These are phyloP conservation scores for Phaedon cochleariae DNA, from an alignment of 2,888 invertebrate genomes.

Conservation along the genomic window DNA sequence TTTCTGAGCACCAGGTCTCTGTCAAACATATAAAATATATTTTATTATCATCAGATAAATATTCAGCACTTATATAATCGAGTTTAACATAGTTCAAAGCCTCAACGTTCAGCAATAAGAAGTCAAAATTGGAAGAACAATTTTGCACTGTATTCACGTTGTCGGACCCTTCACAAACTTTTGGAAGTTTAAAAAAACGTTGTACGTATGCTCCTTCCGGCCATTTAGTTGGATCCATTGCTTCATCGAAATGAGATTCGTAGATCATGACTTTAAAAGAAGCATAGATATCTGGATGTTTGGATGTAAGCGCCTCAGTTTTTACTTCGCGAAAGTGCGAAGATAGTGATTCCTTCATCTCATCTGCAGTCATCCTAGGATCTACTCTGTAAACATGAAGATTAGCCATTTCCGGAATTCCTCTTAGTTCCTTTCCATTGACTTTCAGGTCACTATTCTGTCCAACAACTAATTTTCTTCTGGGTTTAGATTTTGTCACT, in stretches of 20 bases:
- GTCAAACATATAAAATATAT: slow-evolving; percentile 7
- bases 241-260: slow-evolving; percentile 1
- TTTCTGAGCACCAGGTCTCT: slow-evolving; percentile 14
- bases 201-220: slow-evolving; percentile 11
- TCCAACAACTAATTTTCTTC: neutral
- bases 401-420: neutral
- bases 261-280: slow-evolving; percentile 3
- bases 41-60: neutral
- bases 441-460: neutral
- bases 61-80: slow-evolving; percentile 9
- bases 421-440: slow-evolving; percentile 2
- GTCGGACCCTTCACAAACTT: neutral
- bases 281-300: slow-evolving; percentile 11
- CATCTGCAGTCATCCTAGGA: slow-evolving; percentile 1
- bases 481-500: neutral
- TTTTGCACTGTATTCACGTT: no score
- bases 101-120: slow-evolving; percentile 4
- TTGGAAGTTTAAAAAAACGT: slow-evolving; percentile 9
- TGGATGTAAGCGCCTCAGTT: neutral
- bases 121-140: neutral
- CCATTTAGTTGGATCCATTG: slow-evolving; percentile 16
- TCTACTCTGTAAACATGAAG: neutral
- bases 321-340: slow-evolving; percentile 6
- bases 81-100: slow-evolving; percentile 8
- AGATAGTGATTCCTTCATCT: neutral